These are phyloP conservation scores for Halcyon senegalensis DNA, from an alignment of 2,113 vertebrate genomes.

Conservation along the genomic window DNA sequence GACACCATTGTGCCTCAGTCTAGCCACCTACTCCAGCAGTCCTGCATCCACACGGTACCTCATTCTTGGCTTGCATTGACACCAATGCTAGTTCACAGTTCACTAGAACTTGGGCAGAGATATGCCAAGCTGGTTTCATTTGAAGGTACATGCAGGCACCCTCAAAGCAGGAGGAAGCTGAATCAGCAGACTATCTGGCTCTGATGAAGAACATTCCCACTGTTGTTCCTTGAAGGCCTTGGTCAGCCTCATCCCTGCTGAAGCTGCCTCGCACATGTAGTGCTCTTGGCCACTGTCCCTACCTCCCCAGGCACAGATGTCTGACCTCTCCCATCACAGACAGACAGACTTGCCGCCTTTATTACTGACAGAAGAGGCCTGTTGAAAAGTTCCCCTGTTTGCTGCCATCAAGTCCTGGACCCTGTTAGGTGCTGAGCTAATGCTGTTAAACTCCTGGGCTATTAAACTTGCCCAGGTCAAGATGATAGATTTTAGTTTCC, in stretches of 20 bases:
- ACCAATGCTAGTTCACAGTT: neutral
- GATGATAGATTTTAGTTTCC: conserved; percentile 34
- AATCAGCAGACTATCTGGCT: neutral
- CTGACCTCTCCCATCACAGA: neutral
- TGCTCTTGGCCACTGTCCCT: neutral
- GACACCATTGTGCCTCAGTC: neutral
- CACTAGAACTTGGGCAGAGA: neutral
- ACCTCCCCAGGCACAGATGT: neutral
- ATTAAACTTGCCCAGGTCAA: conserved; percentile 41
- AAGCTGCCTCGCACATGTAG: neutral
- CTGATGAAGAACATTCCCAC: neutral
- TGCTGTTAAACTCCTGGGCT: neutral
- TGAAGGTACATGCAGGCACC: neutral
- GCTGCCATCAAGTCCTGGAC: neutral
- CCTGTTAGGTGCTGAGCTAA: neutral
- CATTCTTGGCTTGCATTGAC: neutral
- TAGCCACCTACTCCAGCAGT: neutral
- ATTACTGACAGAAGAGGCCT: accelerated
- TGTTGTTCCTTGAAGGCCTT: neutral
- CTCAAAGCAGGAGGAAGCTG: neutral
- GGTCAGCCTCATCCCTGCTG: neutral
- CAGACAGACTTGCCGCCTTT: neutral
- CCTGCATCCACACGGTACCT: neutral
- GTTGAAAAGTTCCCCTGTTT: neutral
- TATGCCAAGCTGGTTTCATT: neutral